Base-by-base conservation (phyloP, 2,888 invertebrate species). In the Sesia apiformis region DNA sequence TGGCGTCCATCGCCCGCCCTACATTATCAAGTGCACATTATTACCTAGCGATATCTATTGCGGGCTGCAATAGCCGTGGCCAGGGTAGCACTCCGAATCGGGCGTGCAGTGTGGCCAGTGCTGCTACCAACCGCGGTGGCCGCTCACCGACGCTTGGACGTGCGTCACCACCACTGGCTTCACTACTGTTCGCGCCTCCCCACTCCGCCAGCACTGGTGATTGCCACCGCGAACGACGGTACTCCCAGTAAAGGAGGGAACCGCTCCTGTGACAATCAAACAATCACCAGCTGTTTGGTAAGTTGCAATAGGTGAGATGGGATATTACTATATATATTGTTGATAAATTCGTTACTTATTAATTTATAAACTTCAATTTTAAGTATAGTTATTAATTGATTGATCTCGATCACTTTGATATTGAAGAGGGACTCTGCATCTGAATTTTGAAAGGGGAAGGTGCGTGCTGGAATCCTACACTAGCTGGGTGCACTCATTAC, bases 191-290 rank as follows among this genome's bases (percentile, higher is more conserved):
- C 51, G 54, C 61, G 3, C 67, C 72, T 7, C 81, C 81, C 78
- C 85, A 84, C 65, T 83, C 80, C 56, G 92, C 84, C 50, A 92
- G 81, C 54, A 84, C 75, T 4, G 94, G 91, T 40, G 65, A 62
- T 58, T 68, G 69, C 8, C 64, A 63, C 75, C 81, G 74, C 66
- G 69, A 58, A 81, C 90, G 58, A 5, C 91, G 87, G 74, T 94
- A 95, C 76, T 93, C 93, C 84, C 95, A 94, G 67, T 94, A 90
- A 67, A 95, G 73, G 72, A 95, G 79, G 53, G 93, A 91, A 3
- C 95, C 95, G 64, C 94, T 94, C 60, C 96, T 96, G 78, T 38
- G 6, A 42, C 7, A 42, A 42, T 7, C 5, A 6, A 7, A 23
- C 23, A 23, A 23, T 23, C 23, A 23, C 23, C 23, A 23, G 23